Percentiles rank a stretch among this genome's conserved stretches.
Evolutionary conservation across 2,888 invertebrate genomes (phyloP).

Genomic region (Matsumyia berberina): DNA sequence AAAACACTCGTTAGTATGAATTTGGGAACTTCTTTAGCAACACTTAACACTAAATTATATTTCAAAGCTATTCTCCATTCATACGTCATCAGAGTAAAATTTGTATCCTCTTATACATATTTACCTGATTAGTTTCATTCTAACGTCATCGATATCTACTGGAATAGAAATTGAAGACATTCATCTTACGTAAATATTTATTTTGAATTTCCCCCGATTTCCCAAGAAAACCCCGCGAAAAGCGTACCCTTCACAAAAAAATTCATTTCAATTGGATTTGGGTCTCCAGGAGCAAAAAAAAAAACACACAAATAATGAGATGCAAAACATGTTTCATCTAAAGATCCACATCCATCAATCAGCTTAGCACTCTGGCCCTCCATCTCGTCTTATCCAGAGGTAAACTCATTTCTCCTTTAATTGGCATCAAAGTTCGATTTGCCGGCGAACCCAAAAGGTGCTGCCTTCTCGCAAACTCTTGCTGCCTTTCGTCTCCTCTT

Average conservation of each 20-base stretch:
- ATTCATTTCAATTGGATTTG: too few species aligned
- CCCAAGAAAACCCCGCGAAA: background rate
- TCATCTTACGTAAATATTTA: background rate
- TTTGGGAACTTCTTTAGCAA: too few species aligned
- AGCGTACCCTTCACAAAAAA: background rate
- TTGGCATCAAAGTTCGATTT: constrained; percentile 49
- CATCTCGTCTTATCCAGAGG: constrained; percentile 15
- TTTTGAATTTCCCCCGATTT: background rate
- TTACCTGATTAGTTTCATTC: background rate
- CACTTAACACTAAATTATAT: too few species aligned
- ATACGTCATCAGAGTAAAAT: too few species aligned
- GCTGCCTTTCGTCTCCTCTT: background rate
- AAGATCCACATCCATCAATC: background rate
- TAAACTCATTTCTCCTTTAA: constrained; percentile 51
- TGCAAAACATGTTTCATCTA: background rate
- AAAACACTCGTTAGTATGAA: too few species aligned
- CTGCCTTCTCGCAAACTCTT: background rate
- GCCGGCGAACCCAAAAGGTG: constrained; percentile 2
- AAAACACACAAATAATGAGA: background rate
- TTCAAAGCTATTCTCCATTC: too few species aligned
- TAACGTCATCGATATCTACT: background rate
- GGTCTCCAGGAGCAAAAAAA: too few species aligned
- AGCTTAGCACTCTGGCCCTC: background rate
- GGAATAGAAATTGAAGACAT: background rate
- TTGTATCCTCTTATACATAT: background rate